A percentile compares a stretch with the other conserved stretches of the same genome.
Conservation (phyloP, 2,113 vertebrate species). For the human region GRCh38 chr5:103924001-103924500, state of each 20-base stretch:
- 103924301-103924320: background rate
- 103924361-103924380: background rate
- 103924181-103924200: background rate
- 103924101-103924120: background rate
- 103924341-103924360: background rate
- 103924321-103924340: background rate
- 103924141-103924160: background rate
- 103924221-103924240: background rate
- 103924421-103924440: background rate
- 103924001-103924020: background rate
- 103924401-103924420: background rate
- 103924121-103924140: background rate
- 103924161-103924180: background rate
- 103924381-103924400: background rate
- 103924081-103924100: background rate
- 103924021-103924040: background rate
- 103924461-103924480: background rate
- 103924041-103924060: background rate
- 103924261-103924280: background rate
- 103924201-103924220: background rate
- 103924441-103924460: background rate
- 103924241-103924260: background rate
- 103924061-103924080: background rate
- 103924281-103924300: background rate
- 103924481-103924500: background rate